Evolutionary conservation across 2,888 invertebrate species (phyloP), one percentile per base, ranked within the genome.

Genomic region (Stenodera caucasica): DNA sequence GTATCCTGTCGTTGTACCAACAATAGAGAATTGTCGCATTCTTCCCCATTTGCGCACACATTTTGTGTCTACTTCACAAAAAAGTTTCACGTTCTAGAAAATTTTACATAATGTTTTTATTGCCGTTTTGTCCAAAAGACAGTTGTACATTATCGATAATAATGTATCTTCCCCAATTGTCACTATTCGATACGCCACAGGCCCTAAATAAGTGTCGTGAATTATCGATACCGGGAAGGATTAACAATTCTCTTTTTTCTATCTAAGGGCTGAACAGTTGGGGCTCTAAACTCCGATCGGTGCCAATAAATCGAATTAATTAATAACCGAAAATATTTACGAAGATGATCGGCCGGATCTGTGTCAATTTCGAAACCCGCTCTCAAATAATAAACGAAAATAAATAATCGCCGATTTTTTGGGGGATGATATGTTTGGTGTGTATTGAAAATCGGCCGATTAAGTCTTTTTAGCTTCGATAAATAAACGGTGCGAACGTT

Each of bases 381-480:
- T n/a, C n/a, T n/a, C n/a, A n/a, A n/a, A n/a, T n/a, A n/a, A n/a
- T n/a, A n/a, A n/a, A n/a, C n/a, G n/a, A n/a, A n/a, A n/a, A n/a
- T n/a, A n/a, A n/a, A n/a, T n/a, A n/a, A n/a, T n/a, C n/a, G n/a
- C n/a, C n/a, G n/a, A n/a, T n/a, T n/a, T n/a, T n/a, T n/a, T 74
- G 75, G 73, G 72, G 71, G 73, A 75, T 72, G 72, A 70, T 69
- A 67, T 76, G 74, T 76, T 76, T 75, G 75, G 75, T 76, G n/a
- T n/a, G n/a, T 75, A 74, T 70, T 75, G 72, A 67, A 70, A 75
- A 72, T 69, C 70, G n/a, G 70, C 72, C 74, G 74, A 75, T 75
- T 76, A 74, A 76, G 76, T 75, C 76, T 75, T 76, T 40, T 76
- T 75, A 76, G 75, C 76, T 75, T 70, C 63, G 64, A 70, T 71